Base-by-base conservation (phyloP, 1,140 invertebrate genomes). In the Aphelinus certus region DNA sequence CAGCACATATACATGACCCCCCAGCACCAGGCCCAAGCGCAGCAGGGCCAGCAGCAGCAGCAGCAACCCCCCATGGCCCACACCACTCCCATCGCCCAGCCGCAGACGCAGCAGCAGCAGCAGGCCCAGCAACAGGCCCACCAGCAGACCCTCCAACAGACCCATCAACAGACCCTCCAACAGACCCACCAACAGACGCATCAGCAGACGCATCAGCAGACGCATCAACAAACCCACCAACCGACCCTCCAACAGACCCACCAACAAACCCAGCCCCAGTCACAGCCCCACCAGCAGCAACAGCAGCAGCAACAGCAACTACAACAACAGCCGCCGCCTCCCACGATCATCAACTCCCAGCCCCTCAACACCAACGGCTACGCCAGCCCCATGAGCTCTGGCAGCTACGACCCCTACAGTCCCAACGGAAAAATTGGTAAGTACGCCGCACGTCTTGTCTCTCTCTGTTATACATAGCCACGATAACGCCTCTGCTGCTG, bases 381-480 rank as follows among this genome's bases (percentile, higher is more conserved):
- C 82, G 92, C 93, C n/a, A 95, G 94, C 76, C 93, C 93, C 0
- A 91, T 95, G 89, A 94, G 93, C 47, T 93, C 93, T 1, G 91
- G 93, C 80, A 95, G 94, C 89, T 95, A 95, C 87, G 94, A 95
- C 81, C 93, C 94, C 2, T 95, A 95, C 85, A 95, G 94, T 89
- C 94, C 94, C 58, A 95, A 94, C 87, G 93, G 93, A 82, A 95
- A 95, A 91, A 91, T 93, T 90, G 93, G 94, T 94, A 78, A 92
- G 93, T 90, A 53, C 9, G 9, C 9, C 26, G 26, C 26, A 26
- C 26, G 26, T 26, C 26, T 26, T 26, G 26, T 26, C 26, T 26
- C 26, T 26, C 26, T 26, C 26, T 26, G 26, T 26, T 26, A 26
- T 26, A 26, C 26, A 26, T 26, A 26, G 26, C 26, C 26, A 26